Evolutionary conservation across 2,113 vertebrate species (phyloP).

Genomic region (Lepus europaeus): DNA sequence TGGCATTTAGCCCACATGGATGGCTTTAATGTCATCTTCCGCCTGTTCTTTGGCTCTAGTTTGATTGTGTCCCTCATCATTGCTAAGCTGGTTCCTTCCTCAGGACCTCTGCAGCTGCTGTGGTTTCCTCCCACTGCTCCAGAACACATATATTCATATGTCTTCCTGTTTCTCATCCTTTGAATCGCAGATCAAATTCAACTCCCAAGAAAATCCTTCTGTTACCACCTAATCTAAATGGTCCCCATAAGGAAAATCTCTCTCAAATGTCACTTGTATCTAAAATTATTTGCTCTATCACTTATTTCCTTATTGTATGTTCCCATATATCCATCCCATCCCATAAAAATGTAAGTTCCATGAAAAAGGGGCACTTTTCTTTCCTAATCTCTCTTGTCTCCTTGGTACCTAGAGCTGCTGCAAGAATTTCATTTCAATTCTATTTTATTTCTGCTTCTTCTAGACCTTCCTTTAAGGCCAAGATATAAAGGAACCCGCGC

Average conservation of each 20-base stretch:
- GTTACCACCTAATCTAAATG: not conserved
- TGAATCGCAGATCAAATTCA: conserved; percentile 1
- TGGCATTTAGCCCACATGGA: not conserved
- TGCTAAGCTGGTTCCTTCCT: not conserved
- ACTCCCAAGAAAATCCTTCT: not conserved
- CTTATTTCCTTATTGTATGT: not conserved
- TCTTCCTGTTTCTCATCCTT: not conserved
- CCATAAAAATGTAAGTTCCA: not conserved
- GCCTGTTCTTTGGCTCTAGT: not conserved
- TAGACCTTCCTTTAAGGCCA: conserved; percentile 61
- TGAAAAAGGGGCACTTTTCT: conserved; percentile 5
- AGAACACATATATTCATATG: not conserved
- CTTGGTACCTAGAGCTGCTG: not conserved
- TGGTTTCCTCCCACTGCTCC: not conserved
- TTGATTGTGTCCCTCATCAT: not conserved
- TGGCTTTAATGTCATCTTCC: not conserved
- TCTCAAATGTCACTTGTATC: not conserved
- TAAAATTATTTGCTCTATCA: not conserved
- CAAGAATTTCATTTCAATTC: conserved; percentile 61
- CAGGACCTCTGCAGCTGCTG: not conserved
- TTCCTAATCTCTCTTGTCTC: not conserved
- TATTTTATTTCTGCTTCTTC: not conserved
- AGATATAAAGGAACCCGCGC: not conserved
- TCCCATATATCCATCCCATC: not conserved
- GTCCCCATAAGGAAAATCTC: not conserved